Evolutionary conservation across 2,797 vertebrate species (phyloP).

Genomic region (Streptopelia turtur): DNA sequence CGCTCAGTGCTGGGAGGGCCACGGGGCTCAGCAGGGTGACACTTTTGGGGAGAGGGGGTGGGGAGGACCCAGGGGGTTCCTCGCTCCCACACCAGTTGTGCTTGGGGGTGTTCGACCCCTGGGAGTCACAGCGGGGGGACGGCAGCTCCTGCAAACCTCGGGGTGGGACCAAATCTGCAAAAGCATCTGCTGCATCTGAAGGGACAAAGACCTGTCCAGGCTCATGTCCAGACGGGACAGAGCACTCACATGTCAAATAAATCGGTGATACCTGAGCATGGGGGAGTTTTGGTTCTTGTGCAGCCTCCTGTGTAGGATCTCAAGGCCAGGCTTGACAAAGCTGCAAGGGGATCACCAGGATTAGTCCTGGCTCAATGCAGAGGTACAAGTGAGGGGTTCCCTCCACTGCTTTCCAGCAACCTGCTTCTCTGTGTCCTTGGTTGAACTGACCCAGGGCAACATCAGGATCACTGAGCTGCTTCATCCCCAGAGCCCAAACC

Average conservation of each 20-base stretch:
- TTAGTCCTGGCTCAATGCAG: not conserved
- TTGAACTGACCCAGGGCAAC: not conserved
- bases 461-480: not conserved
- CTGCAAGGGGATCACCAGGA: not conserved
- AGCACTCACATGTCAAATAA: too few species aligned
- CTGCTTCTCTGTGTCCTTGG: not conserved
- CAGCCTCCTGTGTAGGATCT: not conserved
- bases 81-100: not conserved
- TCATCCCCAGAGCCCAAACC: not conserved
- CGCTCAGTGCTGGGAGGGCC: not conserved
- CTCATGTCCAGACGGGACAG: too few species aligned
- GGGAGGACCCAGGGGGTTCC: rapidly evolving
- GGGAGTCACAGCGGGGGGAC: too few species aligned
- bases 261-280: not conserved
- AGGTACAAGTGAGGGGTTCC: not conserved
- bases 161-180: too few species aligned
- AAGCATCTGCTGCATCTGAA: too few species aligned
- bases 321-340: not conserved
- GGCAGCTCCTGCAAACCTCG: too few species aligned
- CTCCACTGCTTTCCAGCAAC: not conserved
- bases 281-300: not conserved
- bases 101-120: not conserved
- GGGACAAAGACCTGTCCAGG: too few species aligned
- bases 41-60: not conserved
- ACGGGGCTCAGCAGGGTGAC: not conserved